Evolutionary conservation across 2,797 vertebrate species (phyloP).

Genomic region (Sebastes oblongus): DNA sequence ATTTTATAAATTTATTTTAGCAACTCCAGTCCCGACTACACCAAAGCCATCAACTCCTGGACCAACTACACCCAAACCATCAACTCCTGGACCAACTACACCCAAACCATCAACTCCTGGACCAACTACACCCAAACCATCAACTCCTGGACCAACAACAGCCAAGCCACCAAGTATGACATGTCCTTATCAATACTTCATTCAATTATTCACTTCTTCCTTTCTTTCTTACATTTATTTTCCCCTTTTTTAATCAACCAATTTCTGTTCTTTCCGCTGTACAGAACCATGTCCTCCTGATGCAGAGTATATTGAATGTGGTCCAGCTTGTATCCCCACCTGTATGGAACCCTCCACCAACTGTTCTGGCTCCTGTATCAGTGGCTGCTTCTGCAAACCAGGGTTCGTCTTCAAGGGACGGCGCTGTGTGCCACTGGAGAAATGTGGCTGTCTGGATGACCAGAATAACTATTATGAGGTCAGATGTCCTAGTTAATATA

Average conservation of each 20-base stretch:
- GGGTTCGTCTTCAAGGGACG: slow-evolving; percentile 80
- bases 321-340: slow-evolving; percentile 80
- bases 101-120: too few species aligned
- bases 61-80: too few species aligned
- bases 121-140: too few species aligned
- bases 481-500: neutral
- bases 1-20: too few species aligned
- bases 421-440: slow-evolving; percentile 76
- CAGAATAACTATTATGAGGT: slow-evolving; percentile 82
- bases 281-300: slow-evolving; percentile 76
- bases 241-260: neutral
- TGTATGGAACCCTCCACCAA: slow-evolving; percentile 80
- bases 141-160: neutral
- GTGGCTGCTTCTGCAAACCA: slow-evolving; percentile 82
- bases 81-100: too few species aligned
- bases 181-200: neutral
- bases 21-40: too few species aligned
- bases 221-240: neutral
- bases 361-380: slow-evolving; percentile 78
- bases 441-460: slow-evolving; percentile 82
- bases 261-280: neutral
- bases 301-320: slow-evolving; percentile 79
- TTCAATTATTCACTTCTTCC: neutral
- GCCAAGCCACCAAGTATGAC: slow-evolving; percentile 48
- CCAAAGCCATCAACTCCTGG: too few species aligned